Evolutionary conservation across 2,113 vertebrate species (phyloP).

Genomic region (Okapia johnstoni): DNA sequence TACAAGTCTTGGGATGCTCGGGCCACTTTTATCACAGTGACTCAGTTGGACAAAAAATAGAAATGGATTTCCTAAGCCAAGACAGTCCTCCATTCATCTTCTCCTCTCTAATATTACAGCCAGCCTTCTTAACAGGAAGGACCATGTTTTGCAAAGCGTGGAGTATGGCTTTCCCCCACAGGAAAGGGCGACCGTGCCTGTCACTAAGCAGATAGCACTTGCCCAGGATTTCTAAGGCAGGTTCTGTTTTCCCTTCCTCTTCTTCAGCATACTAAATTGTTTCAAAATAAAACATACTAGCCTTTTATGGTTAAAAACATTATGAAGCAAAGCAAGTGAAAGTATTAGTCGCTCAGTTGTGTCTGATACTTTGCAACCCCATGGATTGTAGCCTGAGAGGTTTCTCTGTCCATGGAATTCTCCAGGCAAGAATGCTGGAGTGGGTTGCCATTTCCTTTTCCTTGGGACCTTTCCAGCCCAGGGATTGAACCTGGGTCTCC

Average conservation of each 20-base stretch:
- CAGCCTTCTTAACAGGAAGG: background rate
- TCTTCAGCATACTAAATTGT: background rate
- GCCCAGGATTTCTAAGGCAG: background rate
- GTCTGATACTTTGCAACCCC: background rate
- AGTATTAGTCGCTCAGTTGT: background rate
- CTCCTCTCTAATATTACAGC: conserved; percentile 37
- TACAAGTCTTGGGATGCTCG: conserved; percentile 46
- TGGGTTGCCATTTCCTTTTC: background rate
- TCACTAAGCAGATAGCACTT: background rate
- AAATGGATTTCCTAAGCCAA: conserved; percentile 42
- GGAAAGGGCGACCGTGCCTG: background rate
- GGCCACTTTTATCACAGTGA: conserved; percentile 45
- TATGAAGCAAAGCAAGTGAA: background rate
- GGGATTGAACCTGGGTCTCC: background rate
- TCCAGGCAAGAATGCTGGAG: background rate
- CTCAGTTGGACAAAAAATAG: conserved; percentile 60
- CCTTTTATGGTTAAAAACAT: background rate
- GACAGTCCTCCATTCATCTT: conserved; percentile 28
- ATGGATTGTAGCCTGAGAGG: background rate
- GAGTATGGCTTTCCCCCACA: background rate
- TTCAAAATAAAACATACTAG: background rate
- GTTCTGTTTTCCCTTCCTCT: background rate
- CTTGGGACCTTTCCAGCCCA: background rate
- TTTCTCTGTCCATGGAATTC: background rate
- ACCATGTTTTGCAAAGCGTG: background rate